phyloP scores from a whole-genome alignment of 2,797 vertebrate species.

The Leontocebus nigricollis region DNA sequence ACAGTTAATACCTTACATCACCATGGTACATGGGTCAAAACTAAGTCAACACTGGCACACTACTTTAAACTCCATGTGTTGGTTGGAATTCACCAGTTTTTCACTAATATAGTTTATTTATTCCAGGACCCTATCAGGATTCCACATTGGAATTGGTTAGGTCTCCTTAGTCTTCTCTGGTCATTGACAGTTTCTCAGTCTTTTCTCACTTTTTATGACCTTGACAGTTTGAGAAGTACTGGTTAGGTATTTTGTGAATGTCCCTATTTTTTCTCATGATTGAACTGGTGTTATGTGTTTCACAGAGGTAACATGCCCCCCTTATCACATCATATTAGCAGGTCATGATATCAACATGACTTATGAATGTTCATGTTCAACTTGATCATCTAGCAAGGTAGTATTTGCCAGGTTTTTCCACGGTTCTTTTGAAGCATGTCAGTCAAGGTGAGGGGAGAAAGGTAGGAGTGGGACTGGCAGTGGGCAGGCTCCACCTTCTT shows the following conservation, averaged over 20 bases:
- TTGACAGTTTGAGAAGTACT: background rate
- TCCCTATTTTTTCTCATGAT: background rate
- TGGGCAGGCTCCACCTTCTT: background rate
- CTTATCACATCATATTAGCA: background rate
- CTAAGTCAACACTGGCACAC: background rate
- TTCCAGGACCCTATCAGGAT: background rate
- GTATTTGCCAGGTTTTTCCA: background rate
- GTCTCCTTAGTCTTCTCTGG: background rate
- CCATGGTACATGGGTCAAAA: background rate
- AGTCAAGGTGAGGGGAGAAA: background rate
- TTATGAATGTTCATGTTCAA: background rate
- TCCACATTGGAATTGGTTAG: background rate
- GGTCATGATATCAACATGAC: background rate
- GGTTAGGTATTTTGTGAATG: background rate
- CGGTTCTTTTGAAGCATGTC: background rate
- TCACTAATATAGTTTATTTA: background rate
- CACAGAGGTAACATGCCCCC: background rate
- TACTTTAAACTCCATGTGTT: background rate
- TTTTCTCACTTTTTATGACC: background rate
- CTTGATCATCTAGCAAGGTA: background rate
- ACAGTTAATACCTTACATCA: background rate
- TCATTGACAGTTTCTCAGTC: background rate
- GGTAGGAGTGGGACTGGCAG: too few species aligned
- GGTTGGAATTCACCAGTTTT: background rate
- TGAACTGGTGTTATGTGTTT: background rate